Percentiles rank a stretch among this genome's conserved stretches.
Evolutionary conservation across 2,888 invertebrate species (phyloP).

Genomic region (Ametastegia equiseti): DNA sequence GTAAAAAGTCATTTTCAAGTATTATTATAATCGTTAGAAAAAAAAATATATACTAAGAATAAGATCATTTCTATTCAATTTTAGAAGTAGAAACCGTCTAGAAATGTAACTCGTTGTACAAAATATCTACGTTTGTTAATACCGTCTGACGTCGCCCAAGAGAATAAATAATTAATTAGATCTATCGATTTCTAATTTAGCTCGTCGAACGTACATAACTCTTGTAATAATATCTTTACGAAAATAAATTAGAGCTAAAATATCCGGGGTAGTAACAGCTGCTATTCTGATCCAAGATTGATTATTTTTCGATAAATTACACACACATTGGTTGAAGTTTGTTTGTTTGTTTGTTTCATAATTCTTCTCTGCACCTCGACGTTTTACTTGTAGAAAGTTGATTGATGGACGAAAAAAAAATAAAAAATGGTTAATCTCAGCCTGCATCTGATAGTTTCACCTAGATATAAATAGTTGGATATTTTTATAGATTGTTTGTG

Average conservation of each 20-base stretch:
- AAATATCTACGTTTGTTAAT: neutral
- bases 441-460: neutral
- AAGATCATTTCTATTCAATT: no score
- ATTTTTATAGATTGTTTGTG: neutral
- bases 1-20: conserved; percentile 1
- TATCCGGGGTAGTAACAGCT: neutral
- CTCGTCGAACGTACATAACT: neutral
- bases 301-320: neutral
- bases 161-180: neutral
- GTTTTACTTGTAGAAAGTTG: neutral
- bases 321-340: neutral
- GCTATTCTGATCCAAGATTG: neutral
- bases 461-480: neutral
- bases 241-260: neutral
- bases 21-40: neutral
- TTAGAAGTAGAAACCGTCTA: no score
- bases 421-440: neutral
- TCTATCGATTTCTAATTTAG: neutral
- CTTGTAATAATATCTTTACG: neutral
- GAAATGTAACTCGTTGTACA: neutral
- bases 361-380: no score
- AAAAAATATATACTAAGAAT: no score
- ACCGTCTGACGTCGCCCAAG: no score
- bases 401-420: neutral
- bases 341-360: no score